phyloP scores from a whole-genome alignment of 2,113 vertebrate genomes.

The Erythrolamprus reginae region DNA sequence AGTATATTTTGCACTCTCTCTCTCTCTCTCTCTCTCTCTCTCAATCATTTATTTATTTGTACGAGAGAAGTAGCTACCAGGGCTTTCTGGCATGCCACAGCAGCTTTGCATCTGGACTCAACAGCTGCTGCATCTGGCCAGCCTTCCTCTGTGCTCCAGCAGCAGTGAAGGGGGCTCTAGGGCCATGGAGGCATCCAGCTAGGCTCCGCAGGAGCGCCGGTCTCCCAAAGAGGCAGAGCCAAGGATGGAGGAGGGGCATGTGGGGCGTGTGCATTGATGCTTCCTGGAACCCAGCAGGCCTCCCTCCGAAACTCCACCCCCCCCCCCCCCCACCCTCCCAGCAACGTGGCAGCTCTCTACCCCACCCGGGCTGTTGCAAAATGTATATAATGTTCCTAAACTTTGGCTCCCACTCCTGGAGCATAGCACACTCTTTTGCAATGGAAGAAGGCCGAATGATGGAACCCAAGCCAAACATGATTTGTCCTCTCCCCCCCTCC shows the following conservation, averaged over 20 bases:
- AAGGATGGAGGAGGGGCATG: no score
- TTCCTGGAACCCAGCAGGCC: neutral
- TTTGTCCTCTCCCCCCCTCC: no score
- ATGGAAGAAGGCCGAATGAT: neutral
- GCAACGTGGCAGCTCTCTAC: neutral
- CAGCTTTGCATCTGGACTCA: neutral
- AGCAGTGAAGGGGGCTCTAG: neutral
- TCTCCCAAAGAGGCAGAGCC: neutral
- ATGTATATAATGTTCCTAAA: neutral
- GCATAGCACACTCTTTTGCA: rapidly evolving
- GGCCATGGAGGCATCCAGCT: neutral
- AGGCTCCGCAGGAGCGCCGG: neutral
- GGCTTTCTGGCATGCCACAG: neutral
- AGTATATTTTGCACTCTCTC: neutral
- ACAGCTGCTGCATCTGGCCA: neutral
- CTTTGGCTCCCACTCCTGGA: neutral
- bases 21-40: neutral
- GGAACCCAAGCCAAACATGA: neutral
- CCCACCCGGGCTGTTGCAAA: neutral
- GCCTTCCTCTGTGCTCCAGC: no score
- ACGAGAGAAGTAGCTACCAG: neutral
- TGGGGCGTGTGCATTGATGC: neutral
- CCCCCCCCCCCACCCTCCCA: neutral
- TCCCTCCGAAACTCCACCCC: neutral
- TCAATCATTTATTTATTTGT: neutral